Evolutionary conservation across 2,113 vertebrate genomes (phyloP), one percentile per base, ranked within the genome.

Genomic region (Esox niger): DNA sequence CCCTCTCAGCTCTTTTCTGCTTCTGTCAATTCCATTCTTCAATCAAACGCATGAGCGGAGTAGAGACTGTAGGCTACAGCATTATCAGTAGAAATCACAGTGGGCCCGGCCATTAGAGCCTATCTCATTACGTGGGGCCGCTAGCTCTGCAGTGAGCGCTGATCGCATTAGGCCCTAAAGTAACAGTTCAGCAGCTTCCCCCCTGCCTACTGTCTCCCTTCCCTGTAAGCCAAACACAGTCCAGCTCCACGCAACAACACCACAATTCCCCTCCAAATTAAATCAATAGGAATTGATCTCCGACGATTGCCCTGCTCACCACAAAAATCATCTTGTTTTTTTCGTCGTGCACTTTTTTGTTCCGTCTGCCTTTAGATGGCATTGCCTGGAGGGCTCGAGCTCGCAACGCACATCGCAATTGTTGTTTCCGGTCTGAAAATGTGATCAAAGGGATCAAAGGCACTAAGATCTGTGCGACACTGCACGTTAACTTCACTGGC

Each of bases 401-500:
- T 69, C 38, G 35, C 31, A 13, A 66, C 56, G 67, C 21, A 9
- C 38, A 74, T 76, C 69, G 38, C 17, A 15, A 56, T 68, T 26
- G 29, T 68, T 13, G 58, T 65, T 29, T 10, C 15, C 43, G 57
- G 21, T 2, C 23, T 61, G 80, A 73, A 54, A 70, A 73, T 77
- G 64, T 77, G 25, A 52, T 67, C 70, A 29, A 32, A 27, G 56
- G 32, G 62, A 80, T 77, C 71, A 74, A 43, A 79, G 69, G 74
- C 68, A 61, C 1, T 62, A 15, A 2, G 47, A 58, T 76, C 68
- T 70, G 61, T 57, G 21, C 1, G 46, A 46, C 0, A 23, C 2
- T 4, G 58, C 2, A 66, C 10, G 68, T 70, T 70, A 69, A 68
- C 75, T 69, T 81, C 68, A 70, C 67, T 75, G 71, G 70, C 71